A percentile compares a stretch with the other conserved stretches of the same genome.
These are phyloP conservation scores for Chascanopsetta lugubris DNA, from an alignment of 2,113 vertebrate genomes.

Conservation along the genomic window DNA sequence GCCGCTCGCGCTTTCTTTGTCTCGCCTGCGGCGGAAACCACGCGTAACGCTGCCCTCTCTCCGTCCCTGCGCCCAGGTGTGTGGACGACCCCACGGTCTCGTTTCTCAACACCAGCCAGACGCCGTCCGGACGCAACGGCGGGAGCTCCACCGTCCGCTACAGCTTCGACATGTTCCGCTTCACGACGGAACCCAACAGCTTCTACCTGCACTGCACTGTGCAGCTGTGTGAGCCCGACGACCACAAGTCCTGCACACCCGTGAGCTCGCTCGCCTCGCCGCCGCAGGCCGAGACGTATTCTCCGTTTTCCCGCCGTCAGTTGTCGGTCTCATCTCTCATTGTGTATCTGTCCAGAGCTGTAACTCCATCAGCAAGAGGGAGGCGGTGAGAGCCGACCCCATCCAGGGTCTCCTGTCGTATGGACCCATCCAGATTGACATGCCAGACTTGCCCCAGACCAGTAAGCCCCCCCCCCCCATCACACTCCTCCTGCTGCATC, in stretches of 20 bases:
- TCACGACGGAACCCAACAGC: slow-evolving; percentile 51
- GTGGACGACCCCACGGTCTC: slow-evolving; percentile 63
- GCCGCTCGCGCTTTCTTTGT: accelerated
- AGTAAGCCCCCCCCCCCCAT: slow-evolving; percentile 58
- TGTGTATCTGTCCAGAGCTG: slow-evolving; percentile 67
- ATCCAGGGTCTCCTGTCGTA: slow-evolving; percentile 75
- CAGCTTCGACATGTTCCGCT: slow-evolving; percentile 81
- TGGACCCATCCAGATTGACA: slow-evolving; percentile 72
- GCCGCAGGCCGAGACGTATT: no score
- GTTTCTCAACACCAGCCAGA: slow-evolving; percentile 47
- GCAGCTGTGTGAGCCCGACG: slow-evolving; percentile 73
- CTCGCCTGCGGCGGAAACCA: no score
- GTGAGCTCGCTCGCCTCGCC: slow-evolving; percentile 53
- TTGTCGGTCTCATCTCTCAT: neutral
- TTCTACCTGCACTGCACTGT: slow-evolving; percentile 81
- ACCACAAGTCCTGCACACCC: slow-evolving; percentile 66
- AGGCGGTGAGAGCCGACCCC: slow-evolving; percentile 36
- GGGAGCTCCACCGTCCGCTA: slow-evolving; percentile 62
- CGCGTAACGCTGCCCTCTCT: neutral
- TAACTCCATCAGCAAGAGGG: slow-evolving; percentile 73
- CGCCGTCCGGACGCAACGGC: slow-evolving; percentile 51
- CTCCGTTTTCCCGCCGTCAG: neutral
- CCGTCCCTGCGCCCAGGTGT: slow-evolving; percentile 55
- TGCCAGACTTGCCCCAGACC: slow-evolving; percentile 42
- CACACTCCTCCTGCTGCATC: no score